phyloP scores from a whole-genome alignment of 1,140 invertebrate species.

The Trichoplusia ni region DNA sequence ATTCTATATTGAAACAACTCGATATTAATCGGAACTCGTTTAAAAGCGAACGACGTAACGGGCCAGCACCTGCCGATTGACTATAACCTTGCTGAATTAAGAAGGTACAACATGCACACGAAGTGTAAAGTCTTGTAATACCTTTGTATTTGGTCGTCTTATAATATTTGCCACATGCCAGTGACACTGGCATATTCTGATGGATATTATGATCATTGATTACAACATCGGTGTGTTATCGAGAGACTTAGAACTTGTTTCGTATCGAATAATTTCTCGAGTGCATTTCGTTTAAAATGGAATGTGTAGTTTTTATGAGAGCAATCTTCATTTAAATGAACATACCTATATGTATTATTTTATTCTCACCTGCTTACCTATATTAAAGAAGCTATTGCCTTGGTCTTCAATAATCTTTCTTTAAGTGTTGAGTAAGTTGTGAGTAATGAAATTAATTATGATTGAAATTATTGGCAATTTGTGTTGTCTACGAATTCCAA shows the following conservation, averaged over 20 bases:
- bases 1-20: constrained; percentile 40
- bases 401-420: too few relatives aligned
- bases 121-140: background rate
- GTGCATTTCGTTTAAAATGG: background rate
- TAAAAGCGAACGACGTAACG: constrained; percentile 40
- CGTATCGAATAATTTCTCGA: background rate
- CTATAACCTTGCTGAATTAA: constrained; percentile 29
- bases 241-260: constrained; percentile 14
- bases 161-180: constrained; percentile 15
- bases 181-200: constrained; percentile 20
- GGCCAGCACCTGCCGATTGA: constrained; percentile 47
- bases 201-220: constrained; percentile 19
- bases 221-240: constrained; percentile 30
- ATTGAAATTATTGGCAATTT: too few relatives aligned
- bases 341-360: too few relatives aligned
- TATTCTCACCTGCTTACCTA: too few relatives aligned
- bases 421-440: too few relatives aligned
- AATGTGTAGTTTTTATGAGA: too few relatives aligned
- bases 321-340: too few relatives aligned
- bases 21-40: constrained; percentile 46
- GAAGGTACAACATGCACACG: background rate
- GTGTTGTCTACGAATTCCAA: too few relatives aligned
- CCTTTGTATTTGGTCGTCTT: constrained; percentile 7
- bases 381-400: too few relatives aligned
- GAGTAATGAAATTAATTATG: too few relatives aligned